phyloP scores from a whole-genome alignment of 2,797 vertebrate genomes.

The Nyctibius grandis region DNA sequence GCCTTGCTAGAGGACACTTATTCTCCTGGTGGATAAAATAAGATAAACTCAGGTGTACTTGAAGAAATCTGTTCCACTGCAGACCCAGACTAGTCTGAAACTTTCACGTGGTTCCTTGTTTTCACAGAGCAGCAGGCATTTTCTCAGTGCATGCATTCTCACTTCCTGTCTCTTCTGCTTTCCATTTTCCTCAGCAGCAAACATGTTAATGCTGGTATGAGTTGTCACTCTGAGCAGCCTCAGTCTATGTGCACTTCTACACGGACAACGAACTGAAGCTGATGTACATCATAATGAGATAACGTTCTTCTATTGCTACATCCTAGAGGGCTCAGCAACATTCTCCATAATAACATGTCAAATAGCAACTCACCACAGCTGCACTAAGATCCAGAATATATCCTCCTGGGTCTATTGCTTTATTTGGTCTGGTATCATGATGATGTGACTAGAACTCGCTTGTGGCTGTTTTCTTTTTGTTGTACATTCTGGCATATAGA shows the following conservation, averaged over 20 bases:
- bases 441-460: background rate
- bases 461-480: background rate
- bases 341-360: background rate
- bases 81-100: background rate
- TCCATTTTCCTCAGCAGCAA: background rate
- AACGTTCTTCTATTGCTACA: background rate
- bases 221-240: background rate
- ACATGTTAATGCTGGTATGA: background rate
- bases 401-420: background rate
- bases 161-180: background rate
- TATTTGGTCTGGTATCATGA: background rate
- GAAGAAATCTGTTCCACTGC: background rate
- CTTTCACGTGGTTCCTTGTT: background rate
- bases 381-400: background rate
- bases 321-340: background rate
- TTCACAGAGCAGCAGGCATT: background rate
- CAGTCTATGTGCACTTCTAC: background rate
- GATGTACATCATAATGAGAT: background rate
- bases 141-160: background rate
- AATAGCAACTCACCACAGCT: background rate
- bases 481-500: background rate
- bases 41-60: background rate
- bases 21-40: background rate
- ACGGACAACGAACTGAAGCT: background rate
- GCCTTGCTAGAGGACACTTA: background rate